Percentiles rank a stretch among this genome's conserved stretches.
phyloP scores from a whole-genome alignment of 2,888 invertebrate genomes.

The Drosophila kuntzei region DNA sequence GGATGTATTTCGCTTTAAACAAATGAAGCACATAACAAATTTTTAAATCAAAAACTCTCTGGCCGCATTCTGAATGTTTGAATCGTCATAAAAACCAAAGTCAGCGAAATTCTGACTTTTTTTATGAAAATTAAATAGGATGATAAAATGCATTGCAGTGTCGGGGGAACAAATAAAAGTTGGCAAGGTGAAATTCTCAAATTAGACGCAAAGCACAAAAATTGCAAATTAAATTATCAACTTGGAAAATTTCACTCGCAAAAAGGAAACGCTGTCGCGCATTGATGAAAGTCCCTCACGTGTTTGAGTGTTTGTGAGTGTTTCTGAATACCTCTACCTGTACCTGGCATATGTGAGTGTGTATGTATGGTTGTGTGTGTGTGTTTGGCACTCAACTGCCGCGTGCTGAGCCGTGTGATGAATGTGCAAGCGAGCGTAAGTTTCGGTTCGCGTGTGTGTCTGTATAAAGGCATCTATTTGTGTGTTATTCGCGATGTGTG shows the following conservation, averaged over 20 bases:
- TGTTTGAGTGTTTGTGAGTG: slow-evolving; percentile 28
- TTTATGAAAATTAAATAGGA: slow-evolving; percentile 41
- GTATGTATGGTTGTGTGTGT: slow-evolving; percentile 8
- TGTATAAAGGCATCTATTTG: slow-evolving; percentile 36
- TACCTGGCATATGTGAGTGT: slow-evolving; percentile 6
- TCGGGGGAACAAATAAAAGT: slow-evolving; percentile 32
- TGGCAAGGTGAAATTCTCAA: slow-evolving; percentile 70
- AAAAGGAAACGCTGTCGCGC: slow-evolving; percentile 35
- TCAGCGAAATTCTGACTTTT: slow-evolving; percentile 19
- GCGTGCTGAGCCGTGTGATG: slow-evolving; percentile 78
- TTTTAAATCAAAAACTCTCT: not conserved
- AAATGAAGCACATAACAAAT: not conserved
- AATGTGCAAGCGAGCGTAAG: slow-evolving; percentile 79
- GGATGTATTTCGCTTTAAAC: no score
- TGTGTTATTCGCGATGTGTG: slow-evolving; percentile 18
- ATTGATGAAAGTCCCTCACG: slow-evolving; percentile 58
- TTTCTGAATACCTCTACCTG: slow-evolving; percentile 25
- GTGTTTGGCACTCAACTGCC: slow-evolving; percentile 30
- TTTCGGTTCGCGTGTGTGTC: slow-evolving; percentile 58
- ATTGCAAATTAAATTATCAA: slow-evolving; percentile 78
- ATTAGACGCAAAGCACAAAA: slow-evolving; percentile 68
- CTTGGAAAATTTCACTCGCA: slow-evolving; percentile 60
- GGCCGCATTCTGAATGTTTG: not conserved
- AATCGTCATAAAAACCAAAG: slow-evolving; percentile 20
- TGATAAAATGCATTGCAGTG: slow-evolving; percentile 45